Base-by-base conservation (phyloP, 2,113 vertebrate species). In the Motacilla tschutschensis region DNA sequence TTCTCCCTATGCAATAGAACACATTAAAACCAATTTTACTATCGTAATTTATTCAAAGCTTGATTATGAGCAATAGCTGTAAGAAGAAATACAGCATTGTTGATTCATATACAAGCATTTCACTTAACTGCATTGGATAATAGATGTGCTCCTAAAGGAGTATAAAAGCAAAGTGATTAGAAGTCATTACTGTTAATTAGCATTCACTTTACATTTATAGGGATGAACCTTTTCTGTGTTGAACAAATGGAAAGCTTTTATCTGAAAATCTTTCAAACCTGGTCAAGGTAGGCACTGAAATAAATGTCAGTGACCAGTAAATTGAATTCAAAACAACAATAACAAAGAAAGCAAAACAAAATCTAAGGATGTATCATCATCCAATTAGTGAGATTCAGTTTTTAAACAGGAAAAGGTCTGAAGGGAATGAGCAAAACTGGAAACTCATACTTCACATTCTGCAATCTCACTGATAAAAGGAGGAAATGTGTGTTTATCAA, bases 401-500 rank as follows among this genome's bases (percentile, higher is more conserved):
- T 97, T 97, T 97, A 97, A 97, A 97, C 97, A 98, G 97, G 97
- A 98, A 98, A 95, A 96, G 93, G 93, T 95, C 95, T 95, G 96
- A 96, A 95, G 80, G 90, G 96, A 97, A 97, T 92, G 88, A 97
- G 95, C 94, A 96, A 97, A 98, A 97, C 95, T 97, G 95, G 95
- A 96, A 95, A 96, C 95, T 95, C 96, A 97, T 94, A 97, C 94
- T 97, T 97, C 94, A 97, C 95, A 94, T 97, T 97, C 96, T 97
- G 97, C 95, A 97, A 95, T 97, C 96, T 96, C 94, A 92, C 96
- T 96, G 97, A 98, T 97, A 97, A 97, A 97, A 96, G 97, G 95
- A 98, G 98, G 98, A 98, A 98, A 97, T 97, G 96, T 98, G 97
- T 99, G 98, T 99, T 99, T 98, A 98, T 97, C 97, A 96, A 97